Evolutionary conservation across 2,113 vertebrate species (phyloP).

Genomic region (Bambusicola thoracicus): DNA sequence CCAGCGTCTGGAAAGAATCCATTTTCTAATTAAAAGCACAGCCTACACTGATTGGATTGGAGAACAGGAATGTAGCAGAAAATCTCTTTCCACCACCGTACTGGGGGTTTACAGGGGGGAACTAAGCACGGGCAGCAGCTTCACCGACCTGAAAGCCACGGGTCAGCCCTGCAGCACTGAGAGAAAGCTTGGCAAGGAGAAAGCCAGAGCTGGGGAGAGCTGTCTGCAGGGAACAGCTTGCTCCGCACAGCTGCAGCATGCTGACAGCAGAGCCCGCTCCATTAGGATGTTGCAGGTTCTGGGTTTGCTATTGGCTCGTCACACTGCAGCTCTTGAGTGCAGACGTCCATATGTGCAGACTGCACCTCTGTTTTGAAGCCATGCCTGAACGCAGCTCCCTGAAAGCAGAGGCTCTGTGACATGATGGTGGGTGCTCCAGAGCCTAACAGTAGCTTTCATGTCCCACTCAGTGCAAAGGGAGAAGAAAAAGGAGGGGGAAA

Average conservation of each 20-base stretch:
- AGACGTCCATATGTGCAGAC: not conserved
- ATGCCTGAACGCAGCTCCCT: not conserved
- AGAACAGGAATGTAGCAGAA: not conserved
- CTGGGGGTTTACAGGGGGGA: not conserved
- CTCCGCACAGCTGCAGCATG: not conserved
- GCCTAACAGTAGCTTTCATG: not conserved
- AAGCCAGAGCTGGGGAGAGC: not conserved
- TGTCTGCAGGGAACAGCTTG: not conserved
- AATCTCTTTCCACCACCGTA: not conserved
- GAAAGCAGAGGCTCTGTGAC: not conserved
- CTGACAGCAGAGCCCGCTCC: not conserved
- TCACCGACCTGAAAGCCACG: not conserved
- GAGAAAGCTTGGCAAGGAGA: not conserved
- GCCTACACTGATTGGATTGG: not conserved
- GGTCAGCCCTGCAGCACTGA: not conserved
- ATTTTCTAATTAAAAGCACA: conserved; percentile 5
- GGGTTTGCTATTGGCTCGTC: not conserved
- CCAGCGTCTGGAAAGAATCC: conserved; percentile 2
- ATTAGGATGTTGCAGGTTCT: not conserved
- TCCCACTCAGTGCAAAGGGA: conserved; percentile 21
- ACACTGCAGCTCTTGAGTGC: fast-evolving
- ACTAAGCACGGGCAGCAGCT: not conserved
- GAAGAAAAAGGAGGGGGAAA: not conserved
- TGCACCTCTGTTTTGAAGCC: not conserved
- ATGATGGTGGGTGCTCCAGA: not conserved